Conservation (phyloP, 2,888 invertebrate genomes). For the Acrocera orbiculus region DNA sequence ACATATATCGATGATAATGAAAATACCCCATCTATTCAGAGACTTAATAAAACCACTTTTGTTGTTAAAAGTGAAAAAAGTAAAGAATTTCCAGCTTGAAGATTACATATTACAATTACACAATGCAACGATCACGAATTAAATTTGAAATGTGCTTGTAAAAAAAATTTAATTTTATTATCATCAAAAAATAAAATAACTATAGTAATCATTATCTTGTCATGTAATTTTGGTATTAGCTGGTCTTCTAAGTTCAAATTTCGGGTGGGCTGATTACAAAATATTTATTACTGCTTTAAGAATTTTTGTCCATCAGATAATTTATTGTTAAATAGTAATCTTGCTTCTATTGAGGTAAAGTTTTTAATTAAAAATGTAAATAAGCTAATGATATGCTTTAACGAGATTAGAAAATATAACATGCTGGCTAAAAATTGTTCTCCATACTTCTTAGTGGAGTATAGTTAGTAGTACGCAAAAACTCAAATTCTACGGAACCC, state of each 20-base stretch:
- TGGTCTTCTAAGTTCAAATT: slow-evolving; percentile 21
- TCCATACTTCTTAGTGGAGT: too few species aligned
- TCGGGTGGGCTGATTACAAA: slow-evolving; percentile 19
- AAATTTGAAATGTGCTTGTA: slow-evolving; percentile 23
- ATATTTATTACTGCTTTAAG: slow-evolving; percentile 22
- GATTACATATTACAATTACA: slow-evolving; percentile 22
- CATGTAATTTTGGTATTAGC: slow-evolving; percentile 25
- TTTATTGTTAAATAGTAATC: slow-evolving; percentile 19
- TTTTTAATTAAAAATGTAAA: too few species aligned
- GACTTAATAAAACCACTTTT: slow-evolving; percentile 22
- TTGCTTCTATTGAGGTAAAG: slow-evolving; percentile 13
- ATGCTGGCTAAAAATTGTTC: too few species aligned
- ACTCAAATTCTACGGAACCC: too few species aligned
- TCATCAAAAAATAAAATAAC: slow-evolving; percentile 19
- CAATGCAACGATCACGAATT: slow-evolving; percentile 14
- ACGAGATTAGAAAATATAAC: too few species aligned
- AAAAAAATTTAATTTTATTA: slow-evolving; percentile 25
- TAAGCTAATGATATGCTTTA: too few species aligned
- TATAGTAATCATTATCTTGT: slow-evolving; percentile 26
- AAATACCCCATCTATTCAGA: slow-evolving; percentile 23
- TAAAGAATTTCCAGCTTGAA: slow-evolving; percentile 22
- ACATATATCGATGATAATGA: slow-evolving; percentile 18
- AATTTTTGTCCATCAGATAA: slow-evolving; percentile 19
- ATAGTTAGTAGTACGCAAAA: too few species aligned
- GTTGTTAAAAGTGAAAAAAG: slow-evolving; percentile 24